Evolutionary conservation across 2,888 invertebrate species (phyloP), one percentile per base, ranked within the genome.

Genomic region (Caenorhabditis drosophilae): DNA sequence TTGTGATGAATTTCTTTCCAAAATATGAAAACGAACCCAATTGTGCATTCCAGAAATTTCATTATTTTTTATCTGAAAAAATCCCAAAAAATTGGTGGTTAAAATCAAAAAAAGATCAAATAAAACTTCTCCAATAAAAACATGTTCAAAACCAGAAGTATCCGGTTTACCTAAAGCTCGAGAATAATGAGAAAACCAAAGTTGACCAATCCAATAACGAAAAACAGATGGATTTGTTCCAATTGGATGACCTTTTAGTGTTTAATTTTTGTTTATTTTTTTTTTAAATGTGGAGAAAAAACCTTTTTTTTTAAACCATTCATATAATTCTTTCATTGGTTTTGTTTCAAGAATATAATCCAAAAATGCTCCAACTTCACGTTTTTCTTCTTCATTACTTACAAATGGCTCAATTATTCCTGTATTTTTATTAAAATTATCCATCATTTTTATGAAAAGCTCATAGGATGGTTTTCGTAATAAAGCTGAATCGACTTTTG

Each of bases 131-230:
- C 92, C 90, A 2, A 93, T 88, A 84, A 94, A 93, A 22, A 93
- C 89, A 81, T 95, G 94, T 84, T 95, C 94, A 83, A 94, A 94
- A 1, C 92, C 94, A 36, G 91, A 91, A 76, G 93, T 93, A 61
- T 93, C 91, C 22, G 91, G 88, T 82, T 89, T 89, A 26, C 83
- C 78, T 4, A 77, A 88, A 88, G 27, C 91, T 66, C 93, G 87
- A 0, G 92, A 89, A 84, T 92, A 95, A 74, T 91, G 87, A 31
- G 89, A 89, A 73, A 87, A 87, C 87, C 87, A 87, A 7, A 87
- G 82, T 58, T 76, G 76, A 12, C 72, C 73, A 18, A 76, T 51
- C 76, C 76, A 76, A 27, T 26, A 73, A 11, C 76, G 72, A 56
- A 64, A 76, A 2, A 67, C 67, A 1, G 50, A 42, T 4, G 67